A percentile compares a stretch with the other conserved stretches of the same genome.
Conservation (phyloP, 2,113 vertebrate species). For the Rhadina sibilatrix region DNA sequence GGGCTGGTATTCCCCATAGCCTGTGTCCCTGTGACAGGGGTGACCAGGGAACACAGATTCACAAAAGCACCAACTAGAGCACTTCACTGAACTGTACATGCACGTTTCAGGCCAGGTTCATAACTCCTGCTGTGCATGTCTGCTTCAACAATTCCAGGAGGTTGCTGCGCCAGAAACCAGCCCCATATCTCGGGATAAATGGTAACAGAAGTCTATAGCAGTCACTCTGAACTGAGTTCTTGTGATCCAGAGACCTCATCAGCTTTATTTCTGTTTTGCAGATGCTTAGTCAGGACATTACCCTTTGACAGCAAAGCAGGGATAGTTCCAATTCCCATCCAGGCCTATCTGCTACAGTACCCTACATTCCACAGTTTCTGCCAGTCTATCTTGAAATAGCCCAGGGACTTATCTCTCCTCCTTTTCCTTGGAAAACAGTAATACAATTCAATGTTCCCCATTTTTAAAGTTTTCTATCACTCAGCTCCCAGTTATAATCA, state of each 20-base stretch:
- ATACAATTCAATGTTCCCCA: background rate
- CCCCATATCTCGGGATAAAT: background rate
- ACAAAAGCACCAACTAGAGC: background rate
- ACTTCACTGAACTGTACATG: background rate
- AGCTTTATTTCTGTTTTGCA: background rate
- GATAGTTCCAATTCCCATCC: background rate
- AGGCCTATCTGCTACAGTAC: background rate
- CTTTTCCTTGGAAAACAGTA: background rate
- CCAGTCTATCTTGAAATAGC: background rate
- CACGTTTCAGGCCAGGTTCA: background rate
- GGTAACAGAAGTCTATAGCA: background rate
- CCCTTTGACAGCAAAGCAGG: background rate
- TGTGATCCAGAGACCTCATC: background rate
- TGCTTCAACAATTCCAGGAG: background rate
- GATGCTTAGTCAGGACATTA: background rate
- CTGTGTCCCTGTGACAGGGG: background rate
- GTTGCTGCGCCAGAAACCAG: background rate
- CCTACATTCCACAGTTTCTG: background rate
- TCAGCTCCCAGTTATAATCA: background rate
- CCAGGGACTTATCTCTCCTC: background rate
- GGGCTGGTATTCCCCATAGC: background rate
- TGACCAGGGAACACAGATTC: background rate
- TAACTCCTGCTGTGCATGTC: fast-evolving
- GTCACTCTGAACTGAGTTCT: background rate
- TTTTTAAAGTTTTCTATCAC: background rate